Base-by-base conservation (phyloP, 2,113 vertebrate genomes). In the Anoura caudifer region DNA sequence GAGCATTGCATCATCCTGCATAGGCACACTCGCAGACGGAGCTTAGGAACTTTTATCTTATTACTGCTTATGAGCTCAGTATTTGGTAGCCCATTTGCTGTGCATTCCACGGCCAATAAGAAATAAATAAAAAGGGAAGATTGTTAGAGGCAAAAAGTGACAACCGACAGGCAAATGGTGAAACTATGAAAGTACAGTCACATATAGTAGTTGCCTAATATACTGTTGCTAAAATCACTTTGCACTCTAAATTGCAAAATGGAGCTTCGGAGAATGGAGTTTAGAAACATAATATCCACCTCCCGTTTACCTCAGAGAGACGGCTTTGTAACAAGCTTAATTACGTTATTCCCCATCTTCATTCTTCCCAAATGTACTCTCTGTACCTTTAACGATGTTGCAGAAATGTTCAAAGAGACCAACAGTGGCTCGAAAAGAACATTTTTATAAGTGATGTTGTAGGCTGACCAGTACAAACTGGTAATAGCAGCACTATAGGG, bases 371-470 rank as follows among this genome's bases (percentile, higher is more conserved):
- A 69, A 52, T 28, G 54, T 45, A 93, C 93, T 92, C 81, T 97
- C 43, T 93, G 93, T 93, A 75, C 93, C 87, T 61, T 12, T 61
- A 83, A 93, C 0, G 3, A 47, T 59, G 73, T 31, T 54, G 26
- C 82, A 91, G 79, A 92, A 90, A 77, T 50, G 52, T 41, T 85
- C 92, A 83, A 43, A 93, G 75, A 83, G 36, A 92, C 20, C 1
- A 14, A 50, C 33, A 0, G 50, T 47, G 31, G 31, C 61, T 95
- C 77, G 43, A 61, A 96, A 90, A 94, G 92, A 96, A 97, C 92
- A 93, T 96, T 96, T 95, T 84, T 93, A 43, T 72, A 73, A 97
- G 67, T 79, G 36, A 73, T 19, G 7, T 24, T 85, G 61, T 45
- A 77, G 52, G 85, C 90, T 92, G 82, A 83, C 63, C 33, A n/a